Evolutionary conservation across 2,888 invertebrate genomes (phyloP).

Genomic region (Geotrupes spiniger): DNA sequence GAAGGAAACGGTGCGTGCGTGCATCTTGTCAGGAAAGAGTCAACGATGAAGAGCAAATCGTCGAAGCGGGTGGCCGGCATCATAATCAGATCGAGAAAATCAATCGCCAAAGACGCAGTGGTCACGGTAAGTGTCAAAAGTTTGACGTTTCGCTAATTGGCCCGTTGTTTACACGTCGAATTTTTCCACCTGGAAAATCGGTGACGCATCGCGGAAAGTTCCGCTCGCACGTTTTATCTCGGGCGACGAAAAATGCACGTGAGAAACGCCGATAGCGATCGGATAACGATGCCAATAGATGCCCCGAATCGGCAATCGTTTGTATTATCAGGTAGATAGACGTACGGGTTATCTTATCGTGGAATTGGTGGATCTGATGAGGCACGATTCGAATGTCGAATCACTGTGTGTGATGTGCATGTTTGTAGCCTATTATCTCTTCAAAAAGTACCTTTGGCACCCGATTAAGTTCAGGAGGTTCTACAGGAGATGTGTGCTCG

Average conservation of each 20-base stretch:
- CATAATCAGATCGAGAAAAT: slow-evolving; percentile 82
- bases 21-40: neutral
- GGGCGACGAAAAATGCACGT: no score
- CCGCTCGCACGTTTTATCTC: neutral
- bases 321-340: no score
- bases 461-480: slow-evolving; percentile 39
- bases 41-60: slow-evolving; percentile 67
- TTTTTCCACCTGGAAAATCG: neutral
- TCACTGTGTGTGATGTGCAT: slow-evolving; percentile 36
- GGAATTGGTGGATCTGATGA: neutral
- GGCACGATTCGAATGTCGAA: neutral
- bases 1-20: slow-evolving; percentile 5
- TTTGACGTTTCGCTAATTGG: slow-evolving; percentile 9
- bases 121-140: slow-evolving; percentile 66
- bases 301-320: no score
- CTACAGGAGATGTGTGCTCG: slow-evolving; percentile 34
- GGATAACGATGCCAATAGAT: no score
- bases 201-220: neutral
- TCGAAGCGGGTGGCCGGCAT: slow-evolving; percentile 84
- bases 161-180: neutral
- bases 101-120: slow-evolving; percentile 84
- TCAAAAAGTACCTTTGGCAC: slow-evolving; percentile 44
- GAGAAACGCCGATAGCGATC: no score
- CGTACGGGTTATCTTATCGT: slow-evolving; percentile 1
- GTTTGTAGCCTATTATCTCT: slow-evolving; percentile 43